Base-by-base conservation (phyloP, 2,797 vertebrate species). In the Perodicticus potto region DNA sequence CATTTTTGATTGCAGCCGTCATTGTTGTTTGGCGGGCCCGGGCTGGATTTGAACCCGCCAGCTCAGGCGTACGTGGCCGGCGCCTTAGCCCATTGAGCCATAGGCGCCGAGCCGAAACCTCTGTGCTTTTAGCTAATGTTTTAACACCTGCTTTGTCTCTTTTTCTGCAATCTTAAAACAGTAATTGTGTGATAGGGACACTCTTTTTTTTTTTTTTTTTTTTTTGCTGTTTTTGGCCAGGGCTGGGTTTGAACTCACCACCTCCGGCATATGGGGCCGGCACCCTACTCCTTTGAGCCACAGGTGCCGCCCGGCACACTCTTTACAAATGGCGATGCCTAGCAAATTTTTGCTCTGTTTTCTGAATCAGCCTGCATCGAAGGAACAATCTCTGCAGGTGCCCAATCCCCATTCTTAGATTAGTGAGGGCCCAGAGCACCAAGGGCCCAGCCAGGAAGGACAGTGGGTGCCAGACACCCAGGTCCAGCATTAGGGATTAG, bases 371-470 rank as follows among this genome's bases (percentile, higher is more conserved):
- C 6, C 32, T 78, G 25, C 70, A 55, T 77, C 77, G 22, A 61
- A 97, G 7, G 14, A 96, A 91, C 34, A 43, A 17, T 14, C 57
- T 74, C 49, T 92, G 63, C 53, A 92, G 82, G 88, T 86, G 40
- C 89, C 13, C 34, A 69, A 2, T 70, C 37, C 34, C 76, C 45
- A 86, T 7, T 70, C 22, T 74, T 37, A 4, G 27, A 59, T 59
- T 29, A 59, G 7, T 8, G 13, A 85, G 45, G 3, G 40, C 37
- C 59, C 27, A 4, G 10, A 73, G 22, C 37, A 43, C 32, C 10
- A 3, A 11, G 27, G 29, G 20, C 27, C 27, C 13, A 43, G 32
- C 32, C 19, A 45, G 27, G 45, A 74, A 70, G 65, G 61, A 27
- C 25, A 37, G 29, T 25, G 34, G 53, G 22, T 49, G 65, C 29